Evolutionary conservation across 1,140 invertebrate genomes (phyloP).

Genomic region (Bombus affinis): DNA sequence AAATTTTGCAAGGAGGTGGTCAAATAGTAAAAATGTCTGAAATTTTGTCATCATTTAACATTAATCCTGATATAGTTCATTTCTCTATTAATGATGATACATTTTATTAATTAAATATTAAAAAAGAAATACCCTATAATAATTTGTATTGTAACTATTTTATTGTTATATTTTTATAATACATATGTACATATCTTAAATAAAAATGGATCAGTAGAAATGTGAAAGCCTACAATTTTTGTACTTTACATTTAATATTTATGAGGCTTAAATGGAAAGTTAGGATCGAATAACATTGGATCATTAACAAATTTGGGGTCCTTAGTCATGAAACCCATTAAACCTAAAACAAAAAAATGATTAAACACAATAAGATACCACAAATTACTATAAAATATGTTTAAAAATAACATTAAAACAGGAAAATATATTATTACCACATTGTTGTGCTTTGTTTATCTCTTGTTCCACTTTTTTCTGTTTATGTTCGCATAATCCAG

Average conservation of each 20-base stretch:
- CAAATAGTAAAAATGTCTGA: conserved; percentile 19
- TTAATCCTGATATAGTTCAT: conserved; percentile 25
- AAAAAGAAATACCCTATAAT: neutral
- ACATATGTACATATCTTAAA: conserved; percentile 4
- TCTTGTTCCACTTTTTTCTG: conserved; percentile 88
- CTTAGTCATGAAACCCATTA: conserved; percentile 91
- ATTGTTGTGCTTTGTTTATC: conserved; percentile 88
- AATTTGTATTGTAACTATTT: neutral
- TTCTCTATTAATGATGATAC: conserved; percentile 22
- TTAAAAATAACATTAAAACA: neutral
- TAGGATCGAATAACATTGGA: conserved; percentile 93
- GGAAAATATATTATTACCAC: conserved; percentile 78
- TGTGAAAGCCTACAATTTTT: neutral
- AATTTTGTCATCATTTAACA: conserved; percentile 38
- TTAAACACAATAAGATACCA: neutral
- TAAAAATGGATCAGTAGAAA: conserved; percentile 12
- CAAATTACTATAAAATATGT: neutral
- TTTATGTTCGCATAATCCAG: conserved; percentile 91
- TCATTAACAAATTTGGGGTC: conserved; percentile 90
- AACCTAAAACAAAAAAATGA: conserved; percentile 77
- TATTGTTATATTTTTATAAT: conserved; percentile 9
- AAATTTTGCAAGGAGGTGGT: conserved; percentile 1
- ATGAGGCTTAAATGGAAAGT: conserved; percentile 91
- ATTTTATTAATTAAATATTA: conserved; percentile 7
- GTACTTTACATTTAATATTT: conserved; percentile 84